Percentiles rank a stretch among this genome's conserved stretches.
phyloP scores from a whole-genome alignment of 1,140 invertebrate species.

The Ips typographus region DNA sequence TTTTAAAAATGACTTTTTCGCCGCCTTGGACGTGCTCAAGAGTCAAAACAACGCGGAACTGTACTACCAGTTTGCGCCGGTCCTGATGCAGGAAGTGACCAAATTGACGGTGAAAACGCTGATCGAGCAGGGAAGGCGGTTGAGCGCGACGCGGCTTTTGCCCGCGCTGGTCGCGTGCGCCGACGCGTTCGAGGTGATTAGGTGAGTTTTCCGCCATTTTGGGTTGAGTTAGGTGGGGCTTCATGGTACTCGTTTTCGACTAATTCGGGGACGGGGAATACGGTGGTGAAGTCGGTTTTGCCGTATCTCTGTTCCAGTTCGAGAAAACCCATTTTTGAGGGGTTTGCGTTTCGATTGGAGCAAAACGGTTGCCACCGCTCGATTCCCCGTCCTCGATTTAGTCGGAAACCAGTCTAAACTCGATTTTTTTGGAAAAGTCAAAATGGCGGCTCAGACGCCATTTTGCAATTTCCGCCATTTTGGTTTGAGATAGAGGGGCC shows the following conservation, averaged over 20 bases:
- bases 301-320: too few species aligned
- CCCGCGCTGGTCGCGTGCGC: conserved; percentile 75
- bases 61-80: conserved; percentile 87
- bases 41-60: conserved; percentile 74
- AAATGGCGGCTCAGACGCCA: too few species aligned
- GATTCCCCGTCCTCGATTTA: too few species aligned
- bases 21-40: conserved; percentile 75
- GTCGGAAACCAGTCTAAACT: too few species aligned
- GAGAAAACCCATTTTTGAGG: too few species aligned
- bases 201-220: conserved; percentile 7
- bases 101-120: conserved; percentile 78
- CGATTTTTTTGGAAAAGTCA: too few species aligned
- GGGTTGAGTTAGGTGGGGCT: background rate
- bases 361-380: too few species aligned
- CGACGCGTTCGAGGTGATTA: conserved; percentile 69
- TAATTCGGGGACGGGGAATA: too few species aligned
- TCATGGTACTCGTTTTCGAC: background rate
- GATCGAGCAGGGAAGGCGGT: conserved; percentile 71
- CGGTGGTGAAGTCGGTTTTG: too few species aligned
- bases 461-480: too few species aligned
- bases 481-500: too few species aligned
- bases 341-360: too few species aligned
- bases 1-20: conserved; percentile 71
- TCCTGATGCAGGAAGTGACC: conserved; percentile 80
- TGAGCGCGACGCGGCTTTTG: conserved; percentile 78